phyloP scores from a whole-genome alignment of 2,113 vertebrate species.

The Pseudorhombus dupliciocellatus region DNA sequence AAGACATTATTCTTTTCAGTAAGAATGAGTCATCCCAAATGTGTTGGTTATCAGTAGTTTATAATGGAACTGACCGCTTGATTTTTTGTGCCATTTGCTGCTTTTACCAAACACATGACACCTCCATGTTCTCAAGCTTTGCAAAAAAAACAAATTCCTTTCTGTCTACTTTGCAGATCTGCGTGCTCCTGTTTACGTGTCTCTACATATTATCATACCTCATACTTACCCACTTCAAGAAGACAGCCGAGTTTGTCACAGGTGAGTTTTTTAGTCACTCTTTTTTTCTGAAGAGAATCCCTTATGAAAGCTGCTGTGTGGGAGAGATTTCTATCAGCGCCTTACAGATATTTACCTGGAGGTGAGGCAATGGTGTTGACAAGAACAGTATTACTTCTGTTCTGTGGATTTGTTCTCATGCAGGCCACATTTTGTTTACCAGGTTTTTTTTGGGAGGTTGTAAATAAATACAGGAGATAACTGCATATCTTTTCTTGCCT shows the following conservation, averaged over 20 bases:
- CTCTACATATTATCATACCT: conserved; percentile 95
- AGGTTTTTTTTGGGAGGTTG: neutral
- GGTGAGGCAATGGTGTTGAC: conserved; percentile 33
- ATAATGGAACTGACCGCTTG: neutral
- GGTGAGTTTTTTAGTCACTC: conserved; percentile 78
- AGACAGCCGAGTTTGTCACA: conserved; percentile 89
- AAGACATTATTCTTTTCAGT: neutral
- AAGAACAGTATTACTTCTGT: conserved; percentile 24
- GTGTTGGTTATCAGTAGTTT: neutral
- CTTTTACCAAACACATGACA: neutral
- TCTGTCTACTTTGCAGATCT: conserved; percentile 84
- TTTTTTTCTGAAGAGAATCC: neutral
- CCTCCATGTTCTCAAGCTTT: neutral
- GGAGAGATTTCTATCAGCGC: conserved; percentile 3
- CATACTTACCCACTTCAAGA: conserved; percentile 93
- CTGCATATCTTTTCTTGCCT: neutral
- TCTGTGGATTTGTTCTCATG: conserved; percentile 23
- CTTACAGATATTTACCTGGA: conserved; percentile 18
- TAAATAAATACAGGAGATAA: neutral
- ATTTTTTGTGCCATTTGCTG: neutral
- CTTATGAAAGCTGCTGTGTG: neutral
- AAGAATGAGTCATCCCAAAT: neutral
- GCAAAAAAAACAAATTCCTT: neutral
- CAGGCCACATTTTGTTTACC: conserved; percentile 18
- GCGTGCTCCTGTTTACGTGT: conserved; percentile 88